Percentiles rank a stretch among this genome's conserved stretches.
Conservation (phyloP, 2,888 invertebrate species). For the Lutraria lutraria region DNA sequence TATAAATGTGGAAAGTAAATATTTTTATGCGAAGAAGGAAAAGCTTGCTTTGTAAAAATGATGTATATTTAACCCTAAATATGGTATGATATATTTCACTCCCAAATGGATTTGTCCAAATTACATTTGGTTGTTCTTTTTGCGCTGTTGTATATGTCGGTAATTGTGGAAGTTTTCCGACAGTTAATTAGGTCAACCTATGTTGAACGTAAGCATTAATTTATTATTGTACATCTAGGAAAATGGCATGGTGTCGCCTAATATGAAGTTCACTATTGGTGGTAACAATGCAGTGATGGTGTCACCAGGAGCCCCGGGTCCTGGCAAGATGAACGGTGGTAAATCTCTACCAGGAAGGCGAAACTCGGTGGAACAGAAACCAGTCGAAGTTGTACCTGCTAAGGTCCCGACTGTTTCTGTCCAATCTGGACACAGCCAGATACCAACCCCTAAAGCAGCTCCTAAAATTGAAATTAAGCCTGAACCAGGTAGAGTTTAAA, state of each 20-base stretch:
- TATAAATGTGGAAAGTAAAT: too few species aligned
- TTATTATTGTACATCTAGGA: not conserved
- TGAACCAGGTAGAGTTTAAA: conserved; percentile 42
- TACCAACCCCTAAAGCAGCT: not conserved
- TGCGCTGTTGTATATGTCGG: too few species aligned
- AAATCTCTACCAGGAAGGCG: not conserved
- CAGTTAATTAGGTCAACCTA: too few species aligned
- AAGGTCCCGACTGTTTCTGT: conserved; percentile 54
- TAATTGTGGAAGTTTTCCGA: too few species aligned
- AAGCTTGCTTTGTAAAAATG: too few species aligned
- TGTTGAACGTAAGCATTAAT: not conserved
- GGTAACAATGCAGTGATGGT: conserved; percentile 69
- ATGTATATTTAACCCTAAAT: too few species aligned
- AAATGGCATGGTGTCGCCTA: conserved; percentile 70
- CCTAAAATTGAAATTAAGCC: conserved; percentile 46
- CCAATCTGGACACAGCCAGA: conserved; percentile 3
- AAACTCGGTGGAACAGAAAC: not conserved
- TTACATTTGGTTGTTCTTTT: too few species aligned
- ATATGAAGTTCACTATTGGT: conserved; percentile 76
- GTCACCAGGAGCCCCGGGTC: conserved; percentile 39
- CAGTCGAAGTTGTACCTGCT: conserved; percentile 28
- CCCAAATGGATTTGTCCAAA: too few species aligned
- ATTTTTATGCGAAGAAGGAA: too few species aligned
- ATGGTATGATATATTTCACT: too few species aligned
- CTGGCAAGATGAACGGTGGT: conserved; percentile 39